Evolutionary conservation across 2,113 vertebrate genomes (phyloP).

Genomic region (Hoplias malabaricus): DNA sequence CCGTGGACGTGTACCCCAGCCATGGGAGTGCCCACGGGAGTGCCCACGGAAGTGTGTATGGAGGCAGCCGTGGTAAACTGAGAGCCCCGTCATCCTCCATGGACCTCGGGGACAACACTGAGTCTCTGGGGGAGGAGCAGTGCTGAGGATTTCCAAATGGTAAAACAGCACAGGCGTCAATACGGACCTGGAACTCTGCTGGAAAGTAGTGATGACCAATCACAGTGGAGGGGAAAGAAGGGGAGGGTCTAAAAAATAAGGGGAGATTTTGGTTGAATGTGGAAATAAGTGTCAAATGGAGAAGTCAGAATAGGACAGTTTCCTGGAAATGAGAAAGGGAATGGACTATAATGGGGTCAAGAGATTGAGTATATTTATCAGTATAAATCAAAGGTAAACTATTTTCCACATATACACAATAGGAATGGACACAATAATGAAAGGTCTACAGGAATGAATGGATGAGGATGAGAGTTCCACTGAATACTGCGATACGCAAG

Average conservation of each 20-base stretch:
- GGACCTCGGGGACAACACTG: conserved; percentile 71
- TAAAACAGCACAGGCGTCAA: not conserved
- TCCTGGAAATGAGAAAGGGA: too few relatives aligned
- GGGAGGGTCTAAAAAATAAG: not conserved
- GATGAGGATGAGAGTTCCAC: not conserved
- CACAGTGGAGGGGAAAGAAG: not conserved
- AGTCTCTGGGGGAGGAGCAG: conserved; percentile 74
- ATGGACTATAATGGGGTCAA: not conserved
- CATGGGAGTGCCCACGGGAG: conserved; percentile 50
- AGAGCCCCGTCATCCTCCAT: conserved; percentile 53
- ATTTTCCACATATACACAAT: not conserved
- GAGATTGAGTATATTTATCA: not conserved
- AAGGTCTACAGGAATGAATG: too few relatives aligned
- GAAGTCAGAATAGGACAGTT: too few relatives aligned
- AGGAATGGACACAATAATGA: not conserved
- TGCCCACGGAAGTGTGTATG: conserved; percentile 34
- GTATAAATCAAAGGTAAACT: not conserved
- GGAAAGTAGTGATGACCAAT: not conserved
- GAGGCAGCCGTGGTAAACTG: conserved; percentile 51
- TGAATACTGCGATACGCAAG: not conserved
- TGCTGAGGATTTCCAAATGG: conserved; percentile 61
- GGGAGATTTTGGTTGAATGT: not conserved
- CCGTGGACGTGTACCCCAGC: conserved; percentile 69
- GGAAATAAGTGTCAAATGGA: too few relatives aligned
- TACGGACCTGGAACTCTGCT: not conserved